Conservation (phyloP, 1,140 invertebrate species). For the Diuraphis noxia region DNA sequence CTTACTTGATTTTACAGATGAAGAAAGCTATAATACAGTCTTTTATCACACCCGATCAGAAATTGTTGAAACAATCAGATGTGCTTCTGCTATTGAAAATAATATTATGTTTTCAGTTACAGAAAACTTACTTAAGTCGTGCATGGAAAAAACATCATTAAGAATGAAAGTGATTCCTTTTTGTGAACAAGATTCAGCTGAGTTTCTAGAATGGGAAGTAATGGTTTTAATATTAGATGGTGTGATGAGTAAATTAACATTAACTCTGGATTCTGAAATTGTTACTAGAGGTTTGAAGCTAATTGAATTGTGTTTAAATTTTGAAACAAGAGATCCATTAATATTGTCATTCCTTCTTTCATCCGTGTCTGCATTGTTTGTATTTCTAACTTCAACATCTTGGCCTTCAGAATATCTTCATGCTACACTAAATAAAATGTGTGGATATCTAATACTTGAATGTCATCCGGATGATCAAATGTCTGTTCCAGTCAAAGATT, state of each 20-base stretch:
- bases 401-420: constrained; percentile 51
- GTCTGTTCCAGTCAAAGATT: constrained; percentile 62
- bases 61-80: constrained; percentile 74
- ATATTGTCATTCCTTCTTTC: constrained; percentile 81
- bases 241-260: constrained; percentile 75
- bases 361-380: constrained; percentile 86
- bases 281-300: constrained; percentile 71
- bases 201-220: constrained; percentile 86
- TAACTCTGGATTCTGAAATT: constrained; percentile 68
- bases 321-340: constrained; percentile 75
- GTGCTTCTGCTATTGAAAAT: constrained; percentile 77
- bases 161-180: constrained; percentile 59
- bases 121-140: constrained; percentile 76
- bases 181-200: constrained; percentile 64
- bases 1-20: constrained; percentile 84
- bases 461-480: constrained; percentile 46
- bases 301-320: constrained; percentile 74
- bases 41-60: constrained; percentile 78
- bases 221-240: constrained; percentile 70
- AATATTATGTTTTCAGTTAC: constrained; percentile 80
- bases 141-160: constrained; percentile 65
- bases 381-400: constrained; percentile 82
- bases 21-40: constrained; percentile 84
- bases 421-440: constrained; percentile 50
- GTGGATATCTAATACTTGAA: constrained; percentile 48